Conservation (phyloP, 1,140 invertebrate species). For the Bombus cullumanus region DNA sequence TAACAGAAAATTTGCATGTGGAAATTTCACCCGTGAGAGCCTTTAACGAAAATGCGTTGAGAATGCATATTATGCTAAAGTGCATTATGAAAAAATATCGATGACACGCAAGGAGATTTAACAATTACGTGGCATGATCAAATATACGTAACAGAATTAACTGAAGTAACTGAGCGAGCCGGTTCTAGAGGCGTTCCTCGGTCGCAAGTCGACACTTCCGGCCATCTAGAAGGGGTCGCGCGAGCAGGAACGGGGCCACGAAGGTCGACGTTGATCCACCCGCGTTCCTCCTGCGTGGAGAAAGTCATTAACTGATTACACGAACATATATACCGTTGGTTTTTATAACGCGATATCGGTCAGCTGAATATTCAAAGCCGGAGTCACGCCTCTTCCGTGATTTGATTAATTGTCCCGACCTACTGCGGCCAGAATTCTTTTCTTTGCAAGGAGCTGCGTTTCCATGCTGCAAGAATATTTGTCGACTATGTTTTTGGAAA, state of each 20-base stretch:
- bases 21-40: too few species aligned
- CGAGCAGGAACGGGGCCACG: neutral
- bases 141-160: neutral
- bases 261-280: neutral
- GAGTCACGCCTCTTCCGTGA: slow-evolving; percentile 11
- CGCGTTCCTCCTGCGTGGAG: slow-evolving; percentile 20
- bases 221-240: neutral
- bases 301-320: slow-evolving; percentile 50
- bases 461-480: neutral
- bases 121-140: neutral
- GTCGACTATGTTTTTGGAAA: neutral
- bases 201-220: neutral
- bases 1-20: too few species aligned
- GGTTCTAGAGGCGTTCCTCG: neutral
- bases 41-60: neutral
- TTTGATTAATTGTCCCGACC: slow-evolving; percentile 46
- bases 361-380: slow-evolving; percentile 38
- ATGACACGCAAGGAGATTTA: neutral
- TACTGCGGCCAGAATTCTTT: neutral
- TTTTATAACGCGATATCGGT: slow-evolving; percentile 6
- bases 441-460: neutral
- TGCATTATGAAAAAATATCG: neutral
- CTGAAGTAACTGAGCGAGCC: neutral
- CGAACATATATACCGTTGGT: neutral
- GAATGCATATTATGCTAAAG: neutral